Conservation (phyloP, 2,113 vertebrate genomes). For the Spilogale gracilis region DNA sequence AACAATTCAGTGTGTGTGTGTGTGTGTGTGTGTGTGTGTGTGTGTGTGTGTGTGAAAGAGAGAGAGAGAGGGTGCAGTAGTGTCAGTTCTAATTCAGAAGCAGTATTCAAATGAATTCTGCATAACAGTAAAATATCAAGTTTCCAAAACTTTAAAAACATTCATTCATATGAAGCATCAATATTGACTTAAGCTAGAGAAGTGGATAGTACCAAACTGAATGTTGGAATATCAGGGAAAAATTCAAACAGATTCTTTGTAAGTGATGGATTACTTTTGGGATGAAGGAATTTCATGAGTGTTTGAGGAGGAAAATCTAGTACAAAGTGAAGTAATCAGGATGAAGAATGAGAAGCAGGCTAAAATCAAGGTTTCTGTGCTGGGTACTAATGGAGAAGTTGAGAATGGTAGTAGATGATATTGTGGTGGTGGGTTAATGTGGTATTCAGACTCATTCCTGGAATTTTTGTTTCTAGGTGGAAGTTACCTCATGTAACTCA, state of each 20-base stretch:
- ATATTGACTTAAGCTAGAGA: background rate
- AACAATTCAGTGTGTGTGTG: background rate
- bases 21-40: background rate
- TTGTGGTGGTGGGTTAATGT: fast-evolving
- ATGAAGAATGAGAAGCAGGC: background rate
- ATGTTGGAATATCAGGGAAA: background rate
- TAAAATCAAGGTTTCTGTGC: background rate
- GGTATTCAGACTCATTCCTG: background rate
- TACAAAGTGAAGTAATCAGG: background rate
- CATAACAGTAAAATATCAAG: background rate
- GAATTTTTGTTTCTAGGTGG: background rate
- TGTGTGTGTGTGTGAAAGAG: background rate
- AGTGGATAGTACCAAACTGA: background rate
- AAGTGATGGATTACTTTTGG: background rate
- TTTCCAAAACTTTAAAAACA: background rate
- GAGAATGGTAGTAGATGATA: background rate
- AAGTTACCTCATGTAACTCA: background rate
- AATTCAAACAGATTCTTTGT: background rate
- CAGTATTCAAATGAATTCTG: background rate
- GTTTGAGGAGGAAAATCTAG: background rate
- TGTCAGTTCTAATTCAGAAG: background rate
- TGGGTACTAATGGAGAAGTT: background rate
- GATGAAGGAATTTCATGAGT: background rate
- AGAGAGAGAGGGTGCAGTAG: background rate
- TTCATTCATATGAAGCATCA: background rate